Base-by-base conservation (phyloP, 1,140 invertebrate species). In the Zaprionus tsacasi region DNA sequence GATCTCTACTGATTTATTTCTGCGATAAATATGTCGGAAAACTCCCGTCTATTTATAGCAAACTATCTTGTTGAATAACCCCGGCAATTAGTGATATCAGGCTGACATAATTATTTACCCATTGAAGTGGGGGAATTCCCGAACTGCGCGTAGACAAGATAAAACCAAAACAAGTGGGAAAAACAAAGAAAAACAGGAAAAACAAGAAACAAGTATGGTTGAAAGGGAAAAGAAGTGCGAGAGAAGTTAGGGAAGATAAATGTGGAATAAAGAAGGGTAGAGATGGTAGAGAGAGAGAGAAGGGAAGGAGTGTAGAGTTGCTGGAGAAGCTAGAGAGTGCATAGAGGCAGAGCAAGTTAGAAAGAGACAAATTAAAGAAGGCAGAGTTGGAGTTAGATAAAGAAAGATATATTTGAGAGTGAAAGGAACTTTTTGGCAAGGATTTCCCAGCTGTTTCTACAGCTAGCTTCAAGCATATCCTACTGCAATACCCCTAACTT, bases 61-160 rank as follows among this genome's bases (percentile, higher is more conserved):
- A 65, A 64, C 40, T 48, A 68, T 65, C 21, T 45, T 45, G 36
- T 50, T 55, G 33, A 76, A 74, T 73, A 7, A 8, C 7, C 2
- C 38, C 1, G 6, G 6, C 79, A 81, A 80, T 70, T 85, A 78
- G 73, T 76, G 64, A 86, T 81, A 85, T 86, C 81, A 75, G 70
- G 35, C 55, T 43, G 38, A 25, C 65, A 57, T 57, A 65, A 66
- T 58, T 67, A 66, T 58, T 67, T 58, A 13, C 45, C 8, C 45
- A 55, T 57, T 30, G 12, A 64, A 63, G 65, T 58, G 71, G 21
- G 30, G 60, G 48, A 63, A 61, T 36, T 45, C 1, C 33, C 55
- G 55, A 38, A 10, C n/a, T n/a, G n/a, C n/a, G n/a, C n/a, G n/a
- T n/a, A n/a, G n/a, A 52, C 35, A 36, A 66, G 48, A 45, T 45